Percentiles rank a stretch among this genome's conserved stretches.
These are phyloP conservation scores for Willisornis vidua DNA, from an alignment of 2,113 vertebrate species.

Conservation along the genomic window DNA sequence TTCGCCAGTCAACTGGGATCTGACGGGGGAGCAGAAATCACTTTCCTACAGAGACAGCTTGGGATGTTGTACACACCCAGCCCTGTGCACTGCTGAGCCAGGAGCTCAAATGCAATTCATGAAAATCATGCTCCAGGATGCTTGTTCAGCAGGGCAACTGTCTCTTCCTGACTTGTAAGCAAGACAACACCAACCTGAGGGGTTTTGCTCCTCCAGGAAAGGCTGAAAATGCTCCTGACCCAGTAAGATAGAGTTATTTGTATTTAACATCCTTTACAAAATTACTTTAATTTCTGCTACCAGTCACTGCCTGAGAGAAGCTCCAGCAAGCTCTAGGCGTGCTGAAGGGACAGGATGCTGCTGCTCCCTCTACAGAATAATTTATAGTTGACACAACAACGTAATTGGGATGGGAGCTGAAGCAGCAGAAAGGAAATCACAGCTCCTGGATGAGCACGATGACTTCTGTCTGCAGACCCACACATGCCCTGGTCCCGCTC, in stretches of 20 bases:
- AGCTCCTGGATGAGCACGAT: background rate
- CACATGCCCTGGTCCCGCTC: background rate
- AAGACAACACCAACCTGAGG: background rate
- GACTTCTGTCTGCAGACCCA: background rate
- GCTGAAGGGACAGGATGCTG: constrained; percentile 3
- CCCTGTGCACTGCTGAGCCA: accelerated
- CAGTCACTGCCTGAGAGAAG: background rate
- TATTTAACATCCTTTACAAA: constrained; percentile 39
- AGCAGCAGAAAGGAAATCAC: constrained; percentile 4
- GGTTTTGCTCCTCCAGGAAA: background rate
- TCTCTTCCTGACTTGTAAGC: background rate
- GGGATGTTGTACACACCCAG: background rate
- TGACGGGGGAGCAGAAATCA: background rate
- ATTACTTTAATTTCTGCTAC: constrained; percentile 38
- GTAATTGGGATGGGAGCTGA: background rate
- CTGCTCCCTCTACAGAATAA: constrained; percentile 17
- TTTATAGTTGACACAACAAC: background rate
- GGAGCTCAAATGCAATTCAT: background rate
- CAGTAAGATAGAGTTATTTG: background rate
- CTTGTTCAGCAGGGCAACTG: background rate
- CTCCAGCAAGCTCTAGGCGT: background rate
- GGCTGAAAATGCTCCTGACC: background rate
- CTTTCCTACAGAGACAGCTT: background rate
- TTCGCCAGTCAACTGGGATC: background rate
- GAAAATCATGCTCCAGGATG: background rate